These are phyloP conservation scores for Pagrus major DNA, from an alignment of 2,113 vertebrate species.

Conservation along the genomic window DNA sequence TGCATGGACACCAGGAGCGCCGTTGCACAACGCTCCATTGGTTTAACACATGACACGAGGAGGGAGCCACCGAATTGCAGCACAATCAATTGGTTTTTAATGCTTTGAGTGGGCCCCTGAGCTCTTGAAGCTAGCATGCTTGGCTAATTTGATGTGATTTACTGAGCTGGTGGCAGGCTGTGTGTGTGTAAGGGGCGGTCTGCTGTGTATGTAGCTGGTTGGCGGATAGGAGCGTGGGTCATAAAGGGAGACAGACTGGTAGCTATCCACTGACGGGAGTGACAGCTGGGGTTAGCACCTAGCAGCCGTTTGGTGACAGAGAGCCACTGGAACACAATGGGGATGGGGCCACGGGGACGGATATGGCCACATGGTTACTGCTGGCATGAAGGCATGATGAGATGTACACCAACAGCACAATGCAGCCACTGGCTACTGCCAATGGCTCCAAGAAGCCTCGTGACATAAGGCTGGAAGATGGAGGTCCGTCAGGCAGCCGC, in stretches of 20 bases:
- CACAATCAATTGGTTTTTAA: constrained; percentile 81
- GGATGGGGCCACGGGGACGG: constrained; percentile 62
- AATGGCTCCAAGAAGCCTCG: constrained; percentile 52
- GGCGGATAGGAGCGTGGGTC: constrained; percentile 48
- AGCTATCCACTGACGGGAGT: constrained; percentile 56
- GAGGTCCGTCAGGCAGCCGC: constrained; percentile 38
- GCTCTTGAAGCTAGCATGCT: constrained; percentile 65
- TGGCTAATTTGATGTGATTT: constrained; percentile 76
- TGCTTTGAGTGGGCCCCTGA: constrained; percentile 67
- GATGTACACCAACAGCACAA: constrained; percentile 47
- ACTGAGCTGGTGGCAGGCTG: constrained; percentile 62
- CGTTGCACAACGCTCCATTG: constrained; percentile 62
- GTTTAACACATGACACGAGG: constrained; percentile 60
- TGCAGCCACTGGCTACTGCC: constrained; percentile 43
- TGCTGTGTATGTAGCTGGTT: constrained; percentile 55
- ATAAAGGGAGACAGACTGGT: constrained; percentile 76
- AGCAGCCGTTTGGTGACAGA: constrained; percentile 73
- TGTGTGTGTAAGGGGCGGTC: constrained; percentile 52
- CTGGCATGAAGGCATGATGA: constrained; percentile 61
- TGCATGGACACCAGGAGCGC: constrained; percentile 56
- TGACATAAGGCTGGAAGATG: constrained; percentile 66
- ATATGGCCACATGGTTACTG: constrained; percentile 67
- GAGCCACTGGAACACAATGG: constrained; percentile 61
- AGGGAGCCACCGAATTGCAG: constrained; percentile 62
- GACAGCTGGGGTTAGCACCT: constrained; percentile 75